phyloP scores from a whole-genome alignment of 1,140 invertebrate genomes.

The Sycophaga agraensis region DNA sequence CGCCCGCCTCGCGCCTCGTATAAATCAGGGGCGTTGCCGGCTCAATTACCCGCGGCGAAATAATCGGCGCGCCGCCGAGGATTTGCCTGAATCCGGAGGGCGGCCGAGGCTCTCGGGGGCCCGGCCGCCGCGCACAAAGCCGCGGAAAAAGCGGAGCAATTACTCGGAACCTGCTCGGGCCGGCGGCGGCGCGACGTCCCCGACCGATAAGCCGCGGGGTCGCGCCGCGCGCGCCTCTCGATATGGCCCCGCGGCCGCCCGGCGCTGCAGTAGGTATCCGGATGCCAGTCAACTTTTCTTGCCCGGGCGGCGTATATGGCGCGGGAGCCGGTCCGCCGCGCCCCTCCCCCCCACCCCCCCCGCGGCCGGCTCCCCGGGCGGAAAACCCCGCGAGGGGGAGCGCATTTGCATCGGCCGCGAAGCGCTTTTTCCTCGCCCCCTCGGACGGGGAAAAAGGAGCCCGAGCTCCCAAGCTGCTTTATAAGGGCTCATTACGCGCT shows the following conservation, averaged over 20 bases:
- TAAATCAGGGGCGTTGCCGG: too few relatives aligned
- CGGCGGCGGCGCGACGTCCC: too few relatives aligned
- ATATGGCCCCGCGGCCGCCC: constrained; percentile 7
- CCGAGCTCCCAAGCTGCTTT: too few relatives aligned
- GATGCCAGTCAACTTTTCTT: constrained; percentile 23
- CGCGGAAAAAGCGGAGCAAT: constrained; percentile 42
- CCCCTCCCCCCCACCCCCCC: background rate
- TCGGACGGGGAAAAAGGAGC: too few relatives aligned
- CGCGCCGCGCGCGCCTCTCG: constrained; percentile 6
- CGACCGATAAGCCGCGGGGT: constrained; percentile 5
- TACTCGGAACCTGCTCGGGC: constrained; percentile 37
- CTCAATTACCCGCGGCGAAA: too few relatives aligned
- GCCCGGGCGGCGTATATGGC: background rate
- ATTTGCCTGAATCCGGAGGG: too few relatives aligned
- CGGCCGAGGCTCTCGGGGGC: too few relatives aligned
- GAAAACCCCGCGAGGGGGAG: too few relatives aligned
- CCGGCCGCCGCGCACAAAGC: too few relatives aligned
- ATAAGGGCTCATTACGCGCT: background rate
- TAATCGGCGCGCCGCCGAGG: too few relatives aligned
- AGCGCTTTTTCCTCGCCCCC: background rate
- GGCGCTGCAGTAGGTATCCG: constrained; percentile 20
- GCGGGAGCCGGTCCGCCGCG: too few relatives aligned
- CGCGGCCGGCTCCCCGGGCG: background rate
- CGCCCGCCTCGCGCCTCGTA: too few relatives aligned
- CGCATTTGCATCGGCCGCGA: background rate